Evolutionary conservation across 2,113 vertebrate species (phyloP).

Genomic region (Grammomys dolichurus): DNA sequence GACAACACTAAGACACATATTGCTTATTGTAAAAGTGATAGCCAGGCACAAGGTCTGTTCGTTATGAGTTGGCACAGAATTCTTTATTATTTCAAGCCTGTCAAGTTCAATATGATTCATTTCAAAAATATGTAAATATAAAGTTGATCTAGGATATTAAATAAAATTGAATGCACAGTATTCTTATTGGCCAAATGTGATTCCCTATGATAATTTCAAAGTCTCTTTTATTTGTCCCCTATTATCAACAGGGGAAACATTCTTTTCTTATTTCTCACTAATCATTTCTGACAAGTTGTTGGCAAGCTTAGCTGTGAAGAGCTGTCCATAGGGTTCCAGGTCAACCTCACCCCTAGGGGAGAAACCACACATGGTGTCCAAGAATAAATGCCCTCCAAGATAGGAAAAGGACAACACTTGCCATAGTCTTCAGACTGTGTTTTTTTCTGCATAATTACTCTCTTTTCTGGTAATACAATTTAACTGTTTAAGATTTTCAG

Average conservation of each 20-base stretch:
- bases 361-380: slow-evolving; percentile 36
- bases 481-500: background rate
- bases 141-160: background rate
- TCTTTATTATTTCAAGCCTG: background rate
- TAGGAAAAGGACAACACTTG: slow-evolving; percentile 44
- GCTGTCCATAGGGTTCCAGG: slow-evolving; percentile 26
- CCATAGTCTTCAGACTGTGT: background rate
- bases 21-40: slow-evolving; percentile 24
- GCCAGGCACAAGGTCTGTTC: background rate
- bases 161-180: background rate
- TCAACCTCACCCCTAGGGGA: slow-evolving; percentile 56
- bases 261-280: slow-evolving; percentile 72
- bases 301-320: slow-evolving; percentile 57
- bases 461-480: background rate
- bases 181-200: slow-evolving; percentile 1
- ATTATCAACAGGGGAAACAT: slow-evolving; percentile 58
- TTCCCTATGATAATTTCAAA: slow-evolving; percentile 57
- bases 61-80: background rate
- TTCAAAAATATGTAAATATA: slow-evolving; percentile 35
- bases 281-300: slow-evolving; percentile 76
- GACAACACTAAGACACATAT: background rate
- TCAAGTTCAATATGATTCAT: slow-evolving; percentile 43
- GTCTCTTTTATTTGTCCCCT: slow-evolving; percentile 60
- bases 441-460: background rate
- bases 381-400: slow-evolving; percentile 68